Conservation (phyloP, 2,113 vertebrate species). For the Caretta caretta region DNA sequence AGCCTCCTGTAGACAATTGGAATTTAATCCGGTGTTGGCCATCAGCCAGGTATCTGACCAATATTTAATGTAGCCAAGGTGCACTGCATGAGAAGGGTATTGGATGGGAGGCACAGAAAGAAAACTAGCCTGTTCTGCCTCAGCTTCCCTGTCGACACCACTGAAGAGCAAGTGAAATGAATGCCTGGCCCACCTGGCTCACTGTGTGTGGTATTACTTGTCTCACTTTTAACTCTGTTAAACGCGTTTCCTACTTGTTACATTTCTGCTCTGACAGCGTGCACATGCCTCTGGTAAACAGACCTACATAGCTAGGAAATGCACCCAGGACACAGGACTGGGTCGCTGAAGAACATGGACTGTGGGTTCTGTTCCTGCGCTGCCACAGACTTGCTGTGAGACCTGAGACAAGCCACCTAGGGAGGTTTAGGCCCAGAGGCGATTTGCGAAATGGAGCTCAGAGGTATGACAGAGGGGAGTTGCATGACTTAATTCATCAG, state of each 20-base stretch:
- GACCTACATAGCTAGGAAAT: too few relatives aligned
- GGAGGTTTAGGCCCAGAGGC: too few relatives aligned
- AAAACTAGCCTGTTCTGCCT: background rate
- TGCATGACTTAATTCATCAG: background rate
- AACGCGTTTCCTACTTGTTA: too few relatives aligned
- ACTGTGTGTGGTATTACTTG: background rate
- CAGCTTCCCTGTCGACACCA: background rate
- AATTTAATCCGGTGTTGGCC: background rate
- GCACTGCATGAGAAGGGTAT: background rate
- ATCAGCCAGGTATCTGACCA: background rate
- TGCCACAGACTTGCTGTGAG: background rate
- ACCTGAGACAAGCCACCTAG: background rate
- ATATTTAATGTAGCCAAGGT: background rate
- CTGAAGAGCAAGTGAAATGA: background rate
- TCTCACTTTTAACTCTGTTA: too few relatives aligned
- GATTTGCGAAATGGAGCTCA: background rate
- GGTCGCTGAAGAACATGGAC: too few relatives aligned
- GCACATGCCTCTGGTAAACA: too few relatives aligned
- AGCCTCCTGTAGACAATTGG: background rate
- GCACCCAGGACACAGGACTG: too few relatives aligned
- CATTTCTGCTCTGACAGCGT: too few relatives aligned
- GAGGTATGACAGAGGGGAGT: too few relatives aligned
- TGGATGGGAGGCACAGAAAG: background rate
- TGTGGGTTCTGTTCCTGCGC: background rate
- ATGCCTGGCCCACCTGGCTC: background rate